Evolutionary conservation across 1,140 invertebrate species (phyloP).

Genomic region (Lucilia cuprina): DNA sequence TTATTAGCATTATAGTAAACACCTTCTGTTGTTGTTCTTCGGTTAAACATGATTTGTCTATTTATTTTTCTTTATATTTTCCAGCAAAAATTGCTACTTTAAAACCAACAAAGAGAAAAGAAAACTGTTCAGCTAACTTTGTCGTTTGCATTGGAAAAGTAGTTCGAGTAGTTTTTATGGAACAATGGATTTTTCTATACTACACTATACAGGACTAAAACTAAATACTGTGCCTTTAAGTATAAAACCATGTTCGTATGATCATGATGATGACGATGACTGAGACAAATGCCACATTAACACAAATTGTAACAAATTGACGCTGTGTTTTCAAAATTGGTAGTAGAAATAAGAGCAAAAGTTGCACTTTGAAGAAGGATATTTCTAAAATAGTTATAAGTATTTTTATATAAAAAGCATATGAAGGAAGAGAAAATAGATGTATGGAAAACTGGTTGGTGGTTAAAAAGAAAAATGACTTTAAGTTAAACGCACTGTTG

Average conservation of each 20-base stretch:
- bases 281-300: constrained; percentile 33
- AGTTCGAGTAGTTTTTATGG: not conserved
- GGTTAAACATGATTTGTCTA: not conserved
- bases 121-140: not conserved
- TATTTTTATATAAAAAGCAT: not conserved
- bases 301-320: constrained; percentile 32
- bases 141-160: not conserved
- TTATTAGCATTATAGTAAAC: constrained; percentile 7
- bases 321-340: not conserved
- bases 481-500: constrained; percentile 12
- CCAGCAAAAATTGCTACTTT: not conserved
- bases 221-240: not conserved
- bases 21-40: not conserved
- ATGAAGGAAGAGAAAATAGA: not conserved
- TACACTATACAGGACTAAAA: not conserved
- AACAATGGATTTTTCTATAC: not conserved
- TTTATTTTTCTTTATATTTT: not conserved
- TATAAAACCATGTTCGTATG: not conserved
- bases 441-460: too few species aligned
- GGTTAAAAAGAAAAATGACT: constrained; percentile 22
- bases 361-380: not conserved
- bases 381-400: not conserved
- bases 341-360: not conserved
- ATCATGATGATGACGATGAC: not conserved
- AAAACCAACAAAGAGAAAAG: not conserved